Conservation (phyloP, 2,797 vertebrate species). For the Sebastes diaconus region DNA sequence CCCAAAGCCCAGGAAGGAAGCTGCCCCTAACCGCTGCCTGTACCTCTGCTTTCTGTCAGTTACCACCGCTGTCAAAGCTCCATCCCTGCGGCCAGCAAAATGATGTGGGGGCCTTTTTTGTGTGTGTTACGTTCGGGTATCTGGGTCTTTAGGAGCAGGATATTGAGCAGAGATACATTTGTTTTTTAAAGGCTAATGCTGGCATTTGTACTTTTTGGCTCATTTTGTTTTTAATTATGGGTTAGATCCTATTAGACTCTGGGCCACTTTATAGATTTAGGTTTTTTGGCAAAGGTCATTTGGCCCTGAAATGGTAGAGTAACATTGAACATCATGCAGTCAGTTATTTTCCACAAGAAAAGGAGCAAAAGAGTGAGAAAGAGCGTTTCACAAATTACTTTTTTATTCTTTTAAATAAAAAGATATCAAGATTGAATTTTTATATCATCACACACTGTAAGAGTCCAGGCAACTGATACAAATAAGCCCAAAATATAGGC, state of each 20-base stretch:
- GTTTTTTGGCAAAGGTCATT: slow-evolving; percentile 4
- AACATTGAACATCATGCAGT: not conserved
- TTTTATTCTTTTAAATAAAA: not conserved
- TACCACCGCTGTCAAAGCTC: slow-evolving; percentile 54
- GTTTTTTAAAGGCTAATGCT: slow-evolving; percentile 8
- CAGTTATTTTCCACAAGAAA: not conserved
- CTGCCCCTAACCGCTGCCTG: slow-evolving; percentile 60
- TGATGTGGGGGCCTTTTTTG: slow-evolving; percentile 1
- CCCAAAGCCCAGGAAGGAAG: slow-evolving; percentile 68
- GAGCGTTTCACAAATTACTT: not conserved
- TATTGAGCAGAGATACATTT: slow-evolving; percentile 27
- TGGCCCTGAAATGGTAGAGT: not conserved
- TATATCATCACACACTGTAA: not conserved
- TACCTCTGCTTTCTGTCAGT: slow-evolving; percentile 64
- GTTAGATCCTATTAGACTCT: not conserved
- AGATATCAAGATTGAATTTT: not conserved
- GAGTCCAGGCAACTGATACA: not conserved
- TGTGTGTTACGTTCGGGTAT: slow-evolving; percentile 30
- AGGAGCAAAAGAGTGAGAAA: not conserved
- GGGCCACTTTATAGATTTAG: not conserved
- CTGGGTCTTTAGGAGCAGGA: slow-evolving; percentile 17
- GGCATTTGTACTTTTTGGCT: not conserved
- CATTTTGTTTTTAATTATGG: slow-evolving; percentile 1
- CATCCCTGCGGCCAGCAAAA: slow-evolving; percentile 8
- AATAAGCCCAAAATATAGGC: slow-evolving; percentile 26